phyloP scores from a whole-genome alignment of 2,797 vertebrate species.

The Crax fasciolata region DNA sequence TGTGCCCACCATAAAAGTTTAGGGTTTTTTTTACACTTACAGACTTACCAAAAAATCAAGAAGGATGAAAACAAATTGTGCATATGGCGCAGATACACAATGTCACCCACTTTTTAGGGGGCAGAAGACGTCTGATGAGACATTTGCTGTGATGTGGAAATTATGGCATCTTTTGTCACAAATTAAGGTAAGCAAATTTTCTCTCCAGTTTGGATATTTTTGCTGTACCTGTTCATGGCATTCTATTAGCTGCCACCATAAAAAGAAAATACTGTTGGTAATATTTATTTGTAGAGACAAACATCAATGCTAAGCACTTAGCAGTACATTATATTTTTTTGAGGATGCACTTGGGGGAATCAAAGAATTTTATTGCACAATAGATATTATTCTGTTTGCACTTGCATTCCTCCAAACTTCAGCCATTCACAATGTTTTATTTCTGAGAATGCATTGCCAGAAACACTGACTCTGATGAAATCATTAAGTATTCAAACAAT shows the following conservation, averaged over 20 bases:
- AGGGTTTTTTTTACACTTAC: neutral
- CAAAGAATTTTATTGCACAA: slow-evolving; percentile 75
- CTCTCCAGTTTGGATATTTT: neutral
- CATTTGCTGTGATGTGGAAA: slow-evolving; percentile 34
- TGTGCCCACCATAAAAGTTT: neutral
- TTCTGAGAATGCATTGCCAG: slow-evolving; percentile 39
- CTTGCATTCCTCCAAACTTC: slow-evolving; percentile 52
- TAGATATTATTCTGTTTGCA: slow-evolving; percentile 52
- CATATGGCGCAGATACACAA: neutral
- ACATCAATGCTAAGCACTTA: slow-evolving; percentile 81
- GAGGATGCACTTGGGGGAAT: slow-evolving; percentile 75
- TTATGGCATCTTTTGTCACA: slow-evolving; percentile 39
- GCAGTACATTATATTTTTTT: slow-evolving; percentile 46
- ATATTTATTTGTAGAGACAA: slow-evolving; percentile 82
- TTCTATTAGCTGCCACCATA: slow-evolving; percentile 66
- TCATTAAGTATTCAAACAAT: slow-evolving; percentile 68
- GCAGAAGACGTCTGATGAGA: neutral
- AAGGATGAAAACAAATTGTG: neutral
- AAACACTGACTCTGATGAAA: slow-evolving; percentile 44
- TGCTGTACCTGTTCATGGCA: slow-evolving; percentile 34
- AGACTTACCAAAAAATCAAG: neutral
- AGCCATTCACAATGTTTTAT: slow-evolving; percentile 68
- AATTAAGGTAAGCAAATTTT: slow-evolving; percentile 24
- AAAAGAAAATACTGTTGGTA: slow-evolving; percentile 79
- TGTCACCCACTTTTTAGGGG: neutral